Base-by-base conservation (phyloP, 2,888 invertebrate genomes). In the Bugulina stolonifera region DNA sequence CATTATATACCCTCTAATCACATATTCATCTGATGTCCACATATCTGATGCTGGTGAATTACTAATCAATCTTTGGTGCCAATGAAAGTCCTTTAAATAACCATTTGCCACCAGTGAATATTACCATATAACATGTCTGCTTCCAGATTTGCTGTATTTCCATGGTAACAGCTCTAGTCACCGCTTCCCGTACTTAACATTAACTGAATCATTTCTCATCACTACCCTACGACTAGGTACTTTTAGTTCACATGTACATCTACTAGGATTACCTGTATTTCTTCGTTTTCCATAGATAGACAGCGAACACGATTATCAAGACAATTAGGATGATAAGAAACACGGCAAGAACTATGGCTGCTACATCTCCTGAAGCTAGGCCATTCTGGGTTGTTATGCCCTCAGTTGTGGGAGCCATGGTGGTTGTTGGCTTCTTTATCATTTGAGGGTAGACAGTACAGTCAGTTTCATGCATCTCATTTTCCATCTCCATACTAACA, bases 341-440 rank as follows among this genome's bases (percentile, higher is more conserved):
- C 14, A 64, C 34, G 18, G 64, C 64, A 25, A 64, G 64, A 27
- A 64, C 34, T 2, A 64, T 64, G 34, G 64, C 64, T 64, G 64
- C 64, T 64, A 64, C n/a, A 10, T 22, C 29, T 14, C 64, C 64
- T 10, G 64, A 2, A 10, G 22, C 3, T 32, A 64, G 29, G 3
- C 64, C 34, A 29, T 2, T 32, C 10, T 27, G 14, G 14, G 64
- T 2, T 29, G 64, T 64, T n/a, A 64, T 64, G 25, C 10, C 14
- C 32, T 64, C 64, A 29, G 64, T 64, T 14, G 64, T 64, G 27
- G 64, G 64, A 14, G 64, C 64, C 64, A 64, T 32, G 25, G 64
- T 64, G 29, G 64, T 64, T 3, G 64, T 64, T 34, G 64, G 64
- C 27, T 64, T 64, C 27, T 64, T 64, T 64, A 64, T 64, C 34